Conservation (phyloP, 1,140 invertebrate genomes). For the Lerema accius region DNA sequence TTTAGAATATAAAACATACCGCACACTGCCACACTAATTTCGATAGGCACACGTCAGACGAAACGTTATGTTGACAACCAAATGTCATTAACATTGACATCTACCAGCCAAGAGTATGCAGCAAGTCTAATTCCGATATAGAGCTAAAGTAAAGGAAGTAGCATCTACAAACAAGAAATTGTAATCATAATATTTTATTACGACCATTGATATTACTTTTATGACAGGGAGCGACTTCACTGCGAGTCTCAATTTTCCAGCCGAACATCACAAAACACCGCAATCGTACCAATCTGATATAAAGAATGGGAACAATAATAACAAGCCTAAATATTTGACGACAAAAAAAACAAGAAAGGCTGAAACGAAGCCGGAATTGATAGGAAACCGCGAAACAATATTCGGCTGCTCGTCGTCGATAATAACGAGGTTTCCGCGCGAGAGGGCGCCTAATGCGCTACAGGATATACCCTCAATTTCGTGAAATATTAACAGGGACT, state of each 20-base stretch:
- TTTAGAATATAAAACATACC: no score
- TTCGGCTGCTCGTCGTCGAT: constrained; percentile 17
- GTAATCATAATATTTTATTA: no score
- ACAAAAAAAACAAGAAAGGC: constrained; percentile 12
- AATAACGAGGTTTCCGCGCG: constrained; percentile 28
- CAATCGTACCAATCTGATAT: not conserved
- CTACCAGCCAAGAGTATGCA: no score
- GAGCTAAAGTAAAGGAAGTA: no score
- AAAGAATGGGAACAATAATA: constrained; percentile 4
- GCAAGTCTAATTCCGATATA: no score
- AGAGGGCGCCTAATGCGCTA: constrained; percentile 28
- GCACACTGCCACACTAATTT: no score
- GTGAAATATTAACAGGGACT: constrained; percentile 8
- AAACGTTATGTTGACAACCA: no score
- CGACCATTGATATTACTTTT: no score
- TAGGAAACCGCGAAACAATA: constrained; percentile 29
- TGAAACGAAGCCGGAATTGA: constrained; percentile 24
- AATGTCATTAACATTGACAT: no score
- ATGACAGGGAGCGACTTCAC: no score
- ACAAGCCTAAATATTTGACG: constrained; percentile 12
- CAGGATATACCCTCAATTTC: constrained; percentile 28
- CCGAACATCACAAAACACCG: not conserved
- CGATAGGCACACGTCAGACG: no score
- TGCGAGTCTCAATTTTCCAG: not conserved
- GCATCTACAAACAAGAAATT: no score